phyloP scores from a whole-genome alignment of 1,140 invertebrate genomes.

The Asobara japonica region DNA sequence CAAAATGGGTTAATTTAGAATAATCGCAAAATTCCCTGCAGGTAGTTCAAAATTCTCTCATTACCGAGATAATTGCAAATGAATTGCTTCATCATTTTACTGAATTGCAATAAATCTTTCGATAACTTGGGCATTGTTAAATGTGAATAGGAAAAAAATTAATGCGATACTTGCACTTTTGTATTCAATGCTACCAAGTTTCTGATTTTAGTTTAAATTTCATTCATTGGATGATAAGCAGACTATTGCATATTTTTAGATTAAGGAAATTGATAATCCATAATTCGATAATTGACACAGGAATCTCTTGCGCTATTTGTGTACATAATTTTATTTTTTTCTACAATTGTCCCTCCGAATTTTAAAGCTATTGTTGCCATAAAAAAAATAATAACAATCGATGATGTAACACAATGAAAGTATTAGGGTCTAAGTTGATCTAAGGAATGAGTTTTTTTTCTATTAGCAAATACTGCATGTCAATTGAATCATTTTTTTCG shows the following conservation, averaged over 20 bases:
- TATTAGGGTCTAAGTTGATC: not conserved
- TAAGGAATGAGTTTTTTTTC: not conserved
- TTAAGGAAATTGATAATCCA: not conserved
- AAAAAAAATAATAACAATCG: not conserved
- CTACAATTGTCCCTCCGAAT: not conserved
- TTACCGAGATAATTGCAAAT: too few relatives aligned
- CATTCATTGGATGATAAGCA: not conserved
- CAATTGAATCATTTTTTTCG: slow-evolving; percentile 15
- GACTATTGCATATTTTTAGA: not conserved
- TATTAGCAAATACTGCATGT: not conserved
- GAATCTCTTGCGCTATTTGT: not conserved
- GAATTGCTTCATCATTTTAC: too few relatives aligned
- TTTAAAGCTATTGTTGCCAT: not conserved
- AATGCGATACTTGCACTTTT: not conserved
- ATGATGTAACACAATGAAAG: not conserved
- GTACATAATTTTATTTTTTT: not conserved
- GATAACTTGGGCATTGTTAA: not conserved
- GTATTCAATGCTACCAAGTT: not conserved
- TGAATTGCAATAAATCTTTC: not conserved
- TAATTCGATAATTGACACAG: not conserved
- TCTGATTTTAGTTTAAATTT: not conserved
- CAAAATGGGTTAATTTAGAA: too few relatives aligned
- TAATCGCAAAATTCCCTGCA: too few relatives aligned
- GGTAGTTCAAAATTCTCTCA: too few relatives aligned
- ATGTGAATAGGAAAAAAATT: not conserved